A percentile compares a stretch with the other conserved stretches of the same genome.
Evolutionary conservation across 2,797 vertebrate species (phyloP).

Genomic region (Peromyscus eremicus): DNA sequence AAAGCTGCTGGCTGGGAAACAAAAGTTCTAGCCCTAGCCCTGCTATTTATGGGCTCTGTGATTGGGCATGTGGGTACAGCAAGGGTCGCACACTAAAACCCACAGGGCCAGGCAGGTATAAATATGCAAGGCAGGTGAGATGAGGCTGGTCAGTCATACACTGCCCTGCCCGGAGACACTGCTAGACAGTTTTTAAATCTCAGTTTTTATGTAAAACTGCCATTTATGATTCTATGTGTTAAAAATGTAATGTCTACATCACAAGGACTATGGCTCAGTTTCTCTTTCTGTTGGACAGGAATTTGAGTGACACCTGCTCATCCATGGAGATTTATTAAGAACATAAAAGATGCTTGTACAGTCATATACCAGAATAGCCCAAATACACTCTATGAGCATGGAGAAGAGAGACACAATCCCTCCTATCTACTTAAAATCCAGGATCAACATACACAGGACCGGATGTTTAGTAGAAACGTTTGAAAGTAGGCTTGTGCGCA

Average conservation of each 20-base stretch:
- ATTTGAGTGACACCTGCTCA: not conserved
- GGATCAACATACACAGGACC: not conserved
- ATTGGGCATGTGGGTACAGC: not conserved
- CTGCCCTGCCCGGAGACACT: not conserved
- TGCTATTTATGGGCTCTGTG: not conserved
- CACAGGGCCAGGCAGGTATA: not conserved
- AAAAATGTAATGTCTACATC: not conserved
- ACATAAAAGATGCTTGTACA: conserved; percentile 12
- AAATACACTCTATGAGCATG: not conserved
- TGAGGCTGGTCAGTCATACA: not conserved
- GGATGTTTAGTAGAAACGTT: conserved; percentile 5
- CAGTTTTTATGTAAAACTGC: conserved; percentile 49
- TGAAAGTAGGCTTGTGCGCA: not conserved
- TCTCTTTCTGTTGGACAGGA: conserved; percentile 53
- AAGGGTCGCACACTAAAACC: not conserved
- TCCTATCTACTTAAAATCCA: not conserved
- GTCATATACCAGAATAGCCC: conserved; percentile 52
- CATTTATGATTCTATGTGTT: conserved; percentile 42
- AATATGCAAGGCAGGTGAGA: not conserved
- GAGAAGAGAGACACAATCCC: not conserved
- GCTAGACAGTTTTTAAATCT: not conserved
- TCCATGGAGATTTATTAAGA: not conserved
- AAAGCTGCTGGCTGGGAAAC: conserved; percentile 39
- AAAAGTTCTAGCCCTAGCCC: not conserved
- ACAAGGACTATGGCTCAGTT: not conserved